phyloP scores from a whole-genome alignment of 2,888 invertebrate genomes.

The Romanomermis culicivorax region DNA sequence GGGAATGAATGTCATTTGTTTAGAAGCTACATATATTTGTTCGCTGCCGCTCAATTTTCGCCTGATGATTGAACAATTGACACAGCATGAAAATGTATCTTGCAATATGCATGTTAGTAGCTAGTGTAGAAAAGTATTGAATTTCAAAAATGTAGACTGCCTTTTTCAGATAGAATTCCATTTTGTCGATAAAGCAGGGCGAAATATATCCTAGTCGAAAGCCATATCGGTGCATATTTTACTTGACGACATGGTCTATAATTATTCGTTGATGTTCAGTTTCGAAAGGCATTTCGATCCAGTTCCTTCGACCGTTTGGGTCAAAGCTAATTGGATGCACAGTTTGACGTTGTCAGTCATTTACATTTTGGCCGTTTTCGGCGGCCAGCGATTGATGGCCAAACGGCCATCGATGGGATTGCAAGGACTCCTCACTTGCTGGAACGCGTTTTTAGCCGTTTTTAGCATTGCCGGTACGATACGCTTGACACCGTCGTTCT shows the following conservation, averaged over 20 bases:
- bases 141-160: too few species aligned
- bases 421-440: slow-evolving; percentile 58
- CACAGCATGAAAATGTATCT: too few species aligned
- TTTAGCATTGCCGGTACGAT: slow-evolving; percentile 71
- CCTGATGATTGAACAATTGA: too few species aligned
- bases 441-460: slow-evolving; percentile 74
- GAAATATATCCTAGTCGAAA: too few species aligned
- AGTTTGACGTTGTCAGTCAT: slow-evolving; percentile 41
- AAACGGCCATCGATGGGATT: slow-evolving; percentile 70
- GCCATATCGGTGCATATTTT: too few species aligned
- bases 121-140: too few species aligned
- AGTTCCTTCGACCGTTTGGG: slow-evolving; percentile 68
- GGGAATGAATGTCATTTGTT: too few species aligned
- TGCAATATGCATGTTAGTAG: too few species aligned
- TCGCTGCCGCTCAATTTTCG: too few species aligned
- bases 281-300: slow-evolving; percentile 86
- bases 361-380: slow-evolving; percentile 81
- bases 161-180: too few species aligned
- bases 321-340: slow-evolving; percentile 66
- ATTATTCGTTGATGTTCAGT: slow-evolving; percentile 79
- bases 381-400: slow-evolving; percentile 79
- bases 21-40: too few species aligned
- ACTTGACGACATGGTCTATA: slow-evolving; percentile 33
- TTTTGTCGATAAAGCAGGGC: too few species aligned
- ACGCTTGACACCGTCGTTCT: slow-evolving; percentile 73